Evolutionary conservation across 2,797 vertebrate genomes (phyloP).

Genomic region (Alcedo atthis): DNA sequence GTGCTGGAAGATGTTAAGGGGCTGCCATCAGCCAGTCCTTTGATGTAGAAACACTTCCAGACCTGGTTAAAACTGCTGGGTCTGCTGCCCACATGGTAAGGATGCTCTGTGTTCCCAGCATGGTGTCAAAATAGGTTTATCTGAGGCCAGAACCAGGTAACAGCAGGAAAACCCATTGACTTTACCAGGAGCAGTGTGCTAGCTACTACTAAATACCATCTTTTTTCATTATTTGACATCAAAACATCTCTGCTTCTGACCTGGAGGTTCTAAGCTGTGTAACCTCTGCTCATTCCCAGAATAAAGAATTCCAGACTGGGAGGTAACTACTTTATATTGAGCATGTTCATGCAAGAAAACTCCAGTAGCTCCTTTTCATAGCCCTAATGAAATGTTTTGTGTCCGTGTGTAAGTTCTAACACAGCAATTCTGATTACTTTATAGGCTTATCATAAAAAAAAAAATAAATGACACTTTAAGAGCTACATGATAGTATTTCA

Average conservation of each 20-base stretch:
- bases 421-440: slow-evolving; percentile 26
- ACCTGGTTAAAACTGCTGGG: neutral
- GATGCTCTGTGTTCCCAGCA: neutral
- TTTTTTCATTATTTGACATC: neutral
- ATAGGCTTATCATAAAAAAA: slow-evolving; percentile 39
- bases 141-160: neutral
- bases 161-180: neutral
- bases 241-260: slow-evolving; percentile 23
- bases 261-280: neutral
- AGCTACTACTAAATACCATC: neutral
- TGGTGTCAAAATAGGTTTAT: neutral
- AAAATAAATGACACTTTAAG: slow-evolving; percentile 13
- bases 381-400: neutral
- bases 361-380: neutral
- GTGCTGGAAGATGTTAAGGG: neutral
- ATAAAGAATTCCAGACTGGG: neutral
- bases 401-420: neutral
- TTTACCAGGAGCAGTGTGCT: neutral
- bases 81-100: slow-evolving; percentile 41
- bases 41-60: slow-evolving; percentile 50
- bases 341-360: slow-evolving; percentile 11
- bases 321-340: slow-evolving; percentile 3
- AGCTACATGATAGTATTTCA: slow-evolving; percentile 44
- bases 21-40: slow-evolving; percentile 16
- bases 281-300: neutral